Evolutionary conservation across 2,113 vertebrate genomes (phyloP).

Genomic region (Gambusia holbrooki): DNA sequence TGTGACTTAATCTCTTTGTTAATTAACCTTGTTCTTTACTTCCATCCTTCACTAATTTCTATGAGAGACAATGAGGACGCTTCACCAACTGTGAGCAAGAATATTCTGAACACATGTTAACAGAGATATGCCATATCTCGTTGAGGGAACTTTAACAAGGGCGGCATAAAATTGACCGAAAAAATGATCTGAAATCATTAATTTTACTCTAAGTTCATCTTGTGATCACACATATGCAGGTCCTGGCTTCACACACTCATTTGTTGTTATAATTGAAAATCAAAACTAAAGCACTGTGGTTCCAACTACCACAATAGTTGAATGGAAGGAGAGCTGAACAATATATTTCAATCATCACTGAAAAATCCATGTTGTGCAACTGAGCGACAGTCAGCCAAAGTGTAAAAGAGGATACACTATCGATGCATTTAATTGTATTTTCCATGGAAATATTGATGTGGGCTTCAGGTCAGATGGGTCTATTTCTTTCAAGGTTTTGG

Average conservation of each 20-base stretch:
- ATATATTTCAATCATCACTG: too few relatives aligned
- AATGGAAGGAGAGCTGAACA: too few relatives aligned
- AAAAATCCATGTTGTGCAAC: background rate
- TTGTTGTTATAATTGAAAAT: background rate
- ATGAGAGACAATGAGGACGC: constrained; percentile 64
- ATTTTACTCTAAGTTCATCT: background rate
- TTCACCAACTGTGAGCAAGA: constrained; percentile 33
- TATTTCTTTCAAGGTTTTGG: constrained; percentile 8
- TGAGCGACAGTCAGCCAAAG: background rate
- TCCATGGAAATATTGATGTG: background rate
- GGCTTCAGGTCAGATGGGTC: background rate
- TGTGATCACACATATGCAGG: background rate
- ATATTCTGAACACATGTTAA: constrained; percentile 41
- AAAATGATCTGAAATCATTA: constrained; percentile 35
- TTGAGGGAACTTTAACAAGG: constrained; percentile 36
- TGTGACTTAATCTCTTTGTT: constrained; percentile 76
- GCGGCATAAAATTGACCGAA: constrained; percentile 32
- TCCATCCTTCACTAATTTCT: constrained; percentile 64
- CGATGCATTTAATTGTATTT: background rate
- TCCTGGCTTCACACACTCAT: too few relatives aligned
- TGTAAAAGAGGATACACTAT: background rate
- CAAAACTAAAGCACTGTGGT: background rate
- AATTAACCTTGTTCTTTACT: constrained; percentile 79
- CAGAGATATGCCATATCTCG: constrained; percentile 39
- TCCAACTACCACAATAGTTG: background rate